Percentiles rank a stretch among this genome's conserved stretches.
Evolutionary conservation across 1,140 invertebrate genomes (phyloP).

Genomic region (Sycophaga agraensis): DNA sequence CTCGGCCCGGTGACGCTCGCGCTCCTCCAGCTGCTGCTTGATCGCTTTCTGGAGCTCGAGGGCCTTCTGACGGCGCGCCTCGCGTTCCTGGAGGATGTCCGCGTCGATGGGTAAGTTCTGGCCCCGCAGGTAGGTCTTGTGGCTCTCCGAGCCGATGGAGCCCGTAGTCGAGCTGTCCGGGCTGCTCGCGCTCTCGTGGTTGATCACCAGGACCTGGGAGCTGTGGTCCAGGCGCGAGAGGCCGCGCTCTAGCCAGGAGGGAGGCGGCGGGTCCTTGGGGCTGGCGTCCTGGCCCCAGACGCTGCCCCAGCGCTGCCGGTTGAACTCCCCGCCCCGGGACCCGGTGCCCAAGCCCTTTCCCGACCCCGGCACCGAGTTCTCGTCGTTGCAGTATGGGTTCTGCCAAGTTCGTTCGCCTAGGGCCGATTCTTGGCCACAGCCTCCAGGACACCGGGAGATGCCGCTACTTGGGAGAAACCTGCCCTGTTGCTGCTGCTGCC

Average conservation of each 20-base stretch:
- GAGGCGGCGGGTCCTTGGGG: constrained; percentile 49
- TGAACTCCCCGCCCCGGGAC: constrained; percentile 59
- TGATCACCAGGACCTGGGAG: constrained; percentile 53
- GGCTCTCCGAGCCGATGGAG: constrained; percentile 47
- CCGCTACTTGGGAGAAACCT: constrained; percentile 47
- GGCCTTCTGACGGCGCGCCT: constrained; percentile 69
- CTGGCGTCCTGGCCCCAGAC: constrained; percentile 65
- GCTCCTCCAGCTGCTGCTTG: constrained; percentile 71
- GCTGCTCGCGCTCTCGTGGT: constrained; percentile 50
- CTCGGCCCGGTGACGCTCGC: constrained; percentile 65
- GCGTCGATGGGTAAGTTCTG: constrained; percentile 73
- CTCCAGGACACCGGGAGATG: constrained; percentile 42
- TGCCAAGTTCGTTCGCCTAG: constrained; percentile 43
- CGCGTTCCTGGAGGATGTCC: constrained; percentile 67
- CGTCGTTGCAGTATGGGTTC: constrained; percentile 45
- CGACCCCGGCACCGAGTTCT: constrained; percentile 45
- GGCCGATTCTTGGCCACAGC: constrained; percentile 15
- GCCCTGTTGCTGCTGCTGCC: constrained; percentile 70
- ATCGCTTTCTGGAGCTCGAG: constrained; percentile 73
- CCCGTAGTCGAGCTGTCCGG: constrained; percentile 48
- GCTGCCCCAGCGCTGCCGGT: constrained; percentile 68
- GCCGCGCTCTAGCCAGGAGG: constrained; percentile 67
- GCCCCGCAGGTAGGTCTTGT: constrained; percentile 67
- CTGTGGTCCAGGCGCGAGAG: constrained; percentile 52
- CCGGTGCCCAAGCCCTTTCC: constrained; percentile 44